Conservation (phyloP, 2,888 invertebrate genomes). For the Laothoe populi region DNA sequence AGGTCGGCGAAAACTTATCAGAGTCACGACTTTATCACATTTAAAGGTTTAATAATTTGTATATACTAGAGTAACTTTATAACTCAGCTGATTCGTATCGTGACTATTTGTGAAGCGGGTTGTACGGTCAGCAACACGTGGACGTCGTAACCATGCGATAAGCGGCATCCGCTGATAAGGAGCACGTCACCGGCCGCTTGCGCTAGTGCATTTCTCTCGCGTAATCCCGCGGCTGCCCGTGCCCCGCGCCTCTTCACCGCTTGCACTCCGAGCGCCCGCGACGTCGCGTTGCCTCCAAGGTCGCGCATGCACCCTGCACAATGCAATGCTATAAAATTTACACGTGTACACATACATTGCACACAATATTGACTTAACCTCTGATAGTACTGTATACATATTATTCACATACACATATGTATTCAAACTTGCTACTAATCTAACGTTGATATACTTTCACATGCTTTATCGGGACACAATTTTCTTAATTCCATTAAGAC, state of each 20-base stretch:
- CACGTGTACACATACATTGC: slow-evolving; percentile 57
- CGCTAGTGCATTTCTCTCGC: slow-evolving; percentile 65
- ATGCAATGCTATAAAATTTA: slow-evolving; percentile 55
- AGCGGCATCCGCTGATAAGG: slow-evolving; percentile 72
- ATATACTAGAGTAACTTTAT: background rate
- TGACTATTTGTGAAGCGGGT: slow-evolving; percentile 2
- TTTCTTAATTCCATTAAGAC: background rate
- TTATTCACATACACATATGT: background rate
- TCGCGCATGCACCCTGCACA: slow-evolving; percentile 61
- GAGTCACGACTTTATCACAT: background rate
- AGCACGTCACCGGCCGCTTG: slow-evolving; percentile 50
- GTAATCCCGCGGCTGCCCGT: slow-evolving; percentile 32
- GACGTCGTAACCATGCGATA: slow-evolving; percentile 69
- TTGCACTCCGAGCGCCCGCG: slow-evolving; percentile 39
- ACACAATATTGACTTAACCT: slow-evolving; percentile 17
- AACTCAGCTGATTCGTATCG: slow-evolving; percentile 1
- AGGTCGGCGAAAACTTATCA: background rate
- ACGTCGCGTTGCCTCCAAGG: slow-evolving; percentile 48
- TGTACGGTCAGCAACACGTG: slow-evolving; percentile 52
- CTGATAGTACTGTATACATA: slow-evolving; percentile 5
- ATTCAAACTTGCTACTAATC: background rate
- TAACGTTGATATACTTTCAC: slow-evolving; percentile 6
- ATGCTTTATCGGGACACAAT: background rate
- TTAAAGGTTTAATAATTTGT: background rate
- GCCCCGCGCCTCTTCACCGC: slow-evolving; percentile 31